Percentiles rank a stretch among this genome's conserved stretches.
Conservation (phyloP, 23 tunicate genomes). For the Ascidia mentula region DNA sequence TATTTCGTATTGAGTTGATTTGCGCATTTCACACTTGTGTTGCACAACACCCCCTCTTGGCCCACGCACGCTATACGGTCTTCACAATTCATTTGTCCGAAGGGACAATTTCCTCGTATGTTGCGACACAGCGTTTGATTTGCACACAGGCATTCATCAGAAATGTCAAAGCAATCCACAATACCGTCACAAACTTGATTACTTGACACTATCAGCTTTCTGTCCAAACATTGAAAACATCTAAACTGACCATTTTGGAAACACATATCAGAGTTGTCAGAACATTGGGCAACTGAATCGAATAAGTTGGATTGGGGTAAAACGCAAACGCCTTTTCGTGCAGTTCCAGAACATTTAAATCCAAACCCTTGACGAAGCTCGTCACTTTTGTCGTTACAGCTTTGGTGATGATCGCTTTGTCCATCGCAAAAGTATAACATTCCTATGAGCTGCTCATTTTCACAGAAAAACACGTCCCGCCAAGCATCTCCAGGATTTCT, state of each 20-base stretch:
- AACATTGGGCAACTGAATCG: neutral
- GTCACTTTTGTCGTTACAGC: neutral
- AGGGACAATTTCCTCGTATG: neutral
- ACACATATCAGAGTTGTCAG: neutral
- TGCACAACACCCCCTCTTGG: neutral
- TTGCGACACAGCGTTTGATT: neutral
- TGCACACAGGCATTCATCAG: constrained; percentile 4
- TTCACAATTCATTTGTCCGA: neutral
- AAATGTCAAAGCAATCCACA: constrained; percentile 5
- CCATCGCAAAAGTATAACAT: neutral
- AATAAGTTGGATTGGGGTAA: neutral
- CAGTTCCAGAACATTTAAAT: neutral
- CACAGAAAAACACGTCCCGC: neutral
- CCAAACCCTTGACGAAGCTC: neutral
- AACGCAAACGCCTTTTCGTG: neutral
- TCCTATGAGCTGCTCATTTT: neutral
- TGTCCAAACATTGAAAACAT: constrained; percentile 3
- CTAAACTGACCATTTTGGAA: neutral
- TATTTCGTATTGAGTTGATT: neutral
- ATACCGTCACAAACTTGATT: constrained; percentile 21
- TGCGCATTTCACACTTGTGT: neutral
- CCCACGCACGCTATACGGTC: neutral
- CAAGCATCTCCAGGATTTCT: neutral
- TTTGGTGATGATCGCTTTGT: neutral
- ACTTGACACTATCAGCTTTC: neutral